Conservation (phyloP, 2,888 invertebrate species). For the Anticlea derivata region DNA sequence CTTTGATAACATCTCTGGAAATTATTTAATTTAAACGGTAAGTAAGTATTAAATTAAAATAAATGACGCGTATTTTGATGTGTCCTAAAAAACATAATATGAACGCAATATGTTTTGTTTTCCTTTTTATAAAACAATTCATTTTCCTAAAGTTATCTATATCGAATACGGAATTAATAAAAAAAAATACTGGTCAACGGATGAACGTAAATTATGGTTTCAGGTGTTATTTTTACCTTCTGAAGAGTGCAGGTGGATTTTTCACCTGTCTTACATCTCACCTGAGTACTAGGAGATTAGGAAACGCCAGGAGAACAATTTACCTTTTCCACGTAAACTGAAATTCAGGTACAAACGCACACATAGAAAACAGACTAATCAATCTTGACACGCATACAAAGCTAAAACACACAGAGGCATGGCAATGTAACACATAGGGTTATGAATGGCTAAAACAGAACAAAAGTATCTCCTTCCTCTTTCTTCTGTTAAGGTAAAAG, state of each 20-base stretch:
- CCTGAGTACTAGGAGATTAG: slow-evolving; percentile 72
- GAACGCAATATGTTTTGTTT: no score
- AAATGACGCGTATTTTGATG: no score
- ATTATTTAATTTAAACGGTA: no score
- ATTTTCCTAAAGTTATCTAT: no score
- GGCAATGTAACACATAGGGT: no score
- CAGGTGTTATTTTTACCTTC: slow-evolving; percentile 14
- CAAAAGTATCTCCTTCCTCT: slow-evolving; percentile 5
- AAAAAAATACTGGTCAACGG: neutral
- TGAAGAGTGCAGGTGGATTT: slow-evolving; percentile 59
- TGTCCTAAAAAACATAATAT: no score
- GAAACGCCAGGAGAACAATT: slow-evolving; percentile 46
- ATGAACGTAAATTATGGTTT: neutral
- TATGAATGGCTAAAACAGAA: slow-evolving; percentile 12
- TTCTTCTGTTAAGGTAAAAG: neutral
- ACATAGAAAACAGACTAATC: slow-evolving; percentile 15
- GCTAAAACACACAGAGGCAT: slow-evolving; percentile 9
- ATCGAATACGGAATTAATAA: neutral
- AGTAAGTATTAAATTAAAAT: no score
- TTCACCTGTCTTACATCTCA: slow-evolving; percentile 76
- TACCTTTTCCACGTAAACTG: slow-evolving; percentile 57
- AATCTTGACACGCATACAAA: slow-evolving; percentile 4
- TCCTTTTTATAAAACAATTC: no score
- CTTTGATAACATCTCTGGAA: no score
- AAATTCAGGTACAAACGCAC: slow-evolving; percentile 56